Evolutionary conservation across 2,797 vertebrate species (phyloP).

Genomic region (Threskiornis aethiopicus): DNA sequence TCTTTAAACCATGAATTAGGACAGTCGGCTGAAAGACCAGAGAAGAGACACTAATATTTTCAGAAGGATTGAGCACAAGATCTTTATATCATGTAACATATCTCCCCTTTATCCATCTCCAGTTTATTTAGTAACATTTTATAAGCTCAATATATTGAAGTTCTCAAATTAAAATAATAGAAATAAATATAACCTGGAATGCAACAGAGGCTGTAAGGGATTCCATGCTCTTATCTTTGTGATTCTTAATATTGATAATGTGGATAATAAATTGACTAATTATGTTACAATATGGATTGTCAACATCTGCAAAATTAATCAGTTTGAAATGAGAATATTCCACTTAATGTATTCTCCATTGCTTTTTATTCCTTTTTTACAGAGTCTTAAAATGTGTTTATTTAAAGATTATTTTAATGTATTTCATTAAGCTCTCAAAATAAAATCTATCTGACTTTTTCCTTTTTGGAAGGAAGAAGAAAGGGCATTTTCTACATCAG

Average conservation of each 20-base stretch:
- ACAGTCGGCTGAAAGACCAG: not conserved
- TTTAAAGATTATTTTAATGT: not conserved
- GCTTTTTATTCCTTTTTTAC: not conserved
- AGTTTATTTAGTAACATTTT: not conserved
- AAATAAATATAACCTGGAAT: not conserved
- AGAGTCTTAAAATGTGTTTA: not conserved
- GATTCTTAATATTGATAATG: not conserved
- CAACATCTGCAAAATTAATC: not conserved
- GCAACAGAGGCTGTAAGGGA: not conserved
- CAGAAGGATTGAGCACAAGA: not conserved
- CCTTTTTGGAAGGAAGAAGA: not conserved
- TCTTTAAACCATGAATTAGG: not conserved
- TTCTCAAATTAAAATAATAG: not conserved
- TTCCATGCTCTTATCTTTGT: not conserved
- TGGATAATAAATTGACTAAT: conserved; percentile 2
- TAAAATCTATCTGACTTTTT: not conserved
- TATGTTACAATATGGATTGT: not conserved
- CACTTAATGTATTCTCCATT: not conserved
- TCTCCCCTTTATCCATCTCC: not conserved
- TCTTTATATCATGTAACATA: not conserved
- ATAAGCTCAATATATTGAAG: not conserved
- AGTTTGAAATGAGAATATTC: not conserved
- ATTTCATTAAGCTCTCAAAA: not conserved
- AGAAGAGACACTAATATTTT: not conserved
- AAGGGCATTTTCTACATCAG: not conserved